Percentiles rank a stretch among this genome's conserved stretches.
phyloP scores from a whole-genome alignment of 2,113 vertebrate species.

The Myrmecobius fasciatus region DNA sequence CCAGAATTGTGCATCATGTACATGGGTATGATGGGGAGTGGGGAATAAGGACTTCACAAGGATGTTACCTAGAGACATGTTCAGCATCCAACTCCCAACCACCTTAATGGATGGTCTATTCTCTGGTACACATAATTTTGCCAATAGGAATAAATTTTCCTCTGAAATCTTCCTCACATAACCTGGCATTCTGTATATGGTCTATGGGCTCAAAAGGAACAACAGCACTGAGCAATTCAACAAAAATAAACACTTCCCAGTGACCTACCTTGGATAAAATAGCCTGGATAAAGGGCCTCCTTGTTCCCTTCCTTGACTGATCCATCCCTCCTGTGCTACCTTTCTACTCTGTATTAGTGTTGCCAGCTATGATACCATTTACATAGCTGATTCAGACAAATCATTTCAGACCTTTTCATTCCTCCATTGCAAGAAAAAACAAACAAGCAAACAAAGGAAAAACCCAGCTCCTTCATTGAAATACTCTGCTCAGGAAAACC shows the following conservation, averaged over 20 bases:
- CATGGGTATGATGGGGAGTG: constrained; percentile 90
- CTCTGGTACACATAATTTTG: constrained; percentile 90
- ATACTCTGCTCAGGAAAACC: neutral
- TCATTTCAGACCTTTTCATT: constrained; percentile 60
- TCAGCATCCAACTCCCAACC: constrained; percentile 92
- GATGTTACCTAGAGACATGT: constrained; percentile 92
- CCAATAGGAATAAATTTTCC: constrained; percentile 95
- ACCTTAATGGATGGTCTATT: constrained; percentile 90
- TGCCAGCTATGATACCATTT: constrained; percentile 78
- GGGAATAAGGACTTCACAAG: constrained; percentile 88
- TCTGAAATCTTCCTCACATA: constrained; percentile 89
- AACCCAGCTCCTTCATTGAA: neutral
- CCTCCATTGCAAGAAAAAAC: neutral
- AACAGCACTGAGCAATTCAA: constrained; percentile 51
- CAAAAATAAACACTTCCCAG: constrained; percentile 35
- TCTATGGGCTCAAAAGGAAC: neutral
- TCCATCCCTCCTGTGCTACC: constrained; percentile 41
- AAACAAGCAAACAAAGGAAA: neutral
- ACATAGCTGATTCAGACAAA: constrained; percentile 61
- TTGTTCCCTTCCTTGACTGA: constrained; percentile 53
- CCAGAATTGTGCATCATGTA: constrained; percentile 92
- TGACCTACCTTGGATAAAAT: constrained; percentile 51
- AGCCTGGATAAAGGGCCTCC: constrained; percentile 68
- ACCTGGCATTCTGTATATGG: neutral
- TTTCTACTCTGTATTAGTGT: constrained; percentile 82